phyloP scores from a whole-genome alignment of 2,113 vertebrate species.

The Perca fluviatilis region DNA sequence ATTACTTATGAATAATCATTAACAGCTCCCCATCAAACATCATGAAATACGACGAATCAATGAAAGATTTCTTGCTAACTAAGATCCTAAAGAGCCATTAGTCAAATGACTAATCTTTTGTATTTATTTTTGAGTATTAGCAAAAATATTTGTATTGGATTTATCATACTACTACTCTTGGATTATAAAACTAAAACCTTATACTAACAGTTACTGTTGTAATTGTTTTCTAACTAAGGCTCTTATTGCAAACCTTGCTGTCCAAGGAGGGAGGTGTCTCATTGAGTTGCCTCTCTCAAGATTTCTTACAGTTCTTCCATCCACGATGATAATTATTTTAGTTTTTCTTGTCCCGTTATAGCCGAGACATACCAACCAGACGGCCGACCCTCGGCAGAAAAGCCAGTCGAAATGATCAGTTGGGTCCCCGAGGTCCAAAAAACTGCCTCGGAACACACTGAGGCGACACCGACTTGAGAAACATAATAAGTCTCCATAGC shows the following conservation, averaged over 20 bases:
- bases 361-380: no score
- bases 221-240: not conserved
- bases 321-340: not conserved
- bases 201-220: not conserved
- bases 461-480: no score
- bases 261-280: no score
- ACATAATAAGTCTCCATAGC: no score
- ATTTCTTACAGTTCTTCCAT: not conserved
- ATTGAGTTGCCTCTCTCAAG: not conserved
- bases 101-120: constrained; percentile 27
- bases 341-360: not conserved
- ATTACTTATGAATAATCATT: constrained; percentile 34
- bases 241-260: not conserved
- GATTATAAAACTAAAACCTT: not conserved
- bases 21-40: constrained; percentile 33
- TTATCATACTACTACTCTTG: constrained; percentile 16
- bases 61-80: constrained; percentile 31
- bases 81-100: constrained; percentile 49
- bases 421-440: no score
- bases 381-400: no score
- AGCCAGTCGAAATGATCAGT: no score
- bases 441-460: no score
- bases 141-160: constrained; percentile 17
- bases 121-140: constrained; percentile 34
- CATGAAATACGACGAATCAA: constrained; percentile 27